Evolutionary conservation across 2,797 vertebrate species (phyloP), one percentile per base, ranked within the genome.

Genomic region (Eleutherodactylus coqui): DNA sequence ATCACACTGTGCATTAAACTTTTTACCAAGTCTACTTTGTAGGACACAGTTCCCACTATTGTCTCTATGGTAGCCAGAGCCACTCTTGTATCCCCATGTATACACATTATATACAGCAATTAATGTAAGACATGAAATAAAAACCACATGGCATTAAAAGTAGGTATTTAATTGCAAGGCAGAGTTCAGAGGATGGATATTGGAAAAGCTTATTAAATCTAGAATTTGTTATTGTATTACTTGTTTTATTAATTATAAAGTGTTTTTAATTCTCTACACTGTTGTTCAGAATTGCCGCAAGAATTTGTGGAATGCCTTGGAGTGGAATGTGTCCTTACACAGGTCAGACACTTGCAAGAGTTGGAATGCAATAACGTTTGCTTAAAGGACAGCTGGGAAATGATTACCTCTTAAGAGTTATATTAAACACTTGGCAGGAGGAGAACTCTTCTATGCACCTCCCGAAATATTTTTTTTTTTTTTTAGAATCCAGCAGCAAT

Each of bases 331-430:
- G 60, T 69, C 62, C 79, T 69, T 51, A 81, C 60, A 45, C 43
- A 38, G 60, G 79, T 81, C 62, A 81, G 43, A 5, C 41, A 69
- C 43, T 45, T 51, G 58, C 38, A 45, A 29, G 38, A 47, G 58
- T 45, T 62, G 78, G 78, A 80, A 80, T 80, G 78, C 64, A 80
- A 67, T 80, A 80, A 67, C 27, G n/a, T 55, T 77, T 53, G 49
- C 51, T 76, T 77, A 77, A 55, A 78, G 51, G 76, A 78, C 76
- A 69, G 60, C 60, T 49, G 79, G 62, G 79, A 81, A 69, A 69
- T 81, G 27, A 69, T 45, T 81, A 45, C 41, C 79, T 69, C 60
- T n/a, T 81, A 69, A 69, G 32, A 51, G 43, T 38, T 81, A n/a
- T 51, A 81, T 69, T 81, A 69, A 69, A 45, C 60, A 69, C 29